Evolutionary conservation across 30 jellyfish, hydroid and myxozoan genomes (phyloP).

Genomic region (Cassiopea xamachana): DNA sequence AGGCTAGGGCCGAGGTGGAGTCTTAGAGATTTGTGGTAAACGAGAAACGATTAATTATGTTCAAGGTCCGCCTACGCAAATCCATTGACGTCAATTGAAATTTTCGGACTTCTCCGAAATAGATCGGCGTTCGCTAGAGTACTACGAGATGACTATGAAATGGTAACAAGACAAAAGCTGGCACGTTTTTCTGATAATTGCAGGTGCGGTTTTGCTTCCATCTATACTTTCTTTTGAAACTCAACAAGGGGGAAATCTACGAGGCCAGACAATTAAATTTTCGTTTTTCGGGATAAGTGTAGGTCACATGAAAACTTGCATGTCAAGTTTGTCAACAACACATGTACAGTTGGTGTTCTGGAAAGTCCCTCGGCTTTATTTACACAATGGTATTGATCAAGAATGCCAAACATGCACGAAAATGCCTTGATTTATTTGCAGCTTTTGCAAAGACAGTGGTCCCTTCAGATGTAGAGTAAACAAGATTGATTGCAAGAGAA

Average conservation of each 20-base stretch:
- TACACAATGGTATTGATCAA: too few relatives aligned
- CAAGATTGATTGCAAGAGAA: too few relatives aligned
- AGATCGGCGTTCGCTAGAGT: background rate
- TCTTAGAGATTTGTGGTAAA: background rate
- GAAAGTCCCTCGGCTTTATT: background rate
- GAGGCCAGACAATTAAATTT: background rate
- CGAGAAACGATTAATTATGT: background rate
- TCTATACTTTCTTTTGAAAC: background rate
- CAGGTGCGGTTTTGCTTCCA: background rate
- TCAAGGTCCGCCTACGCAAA: constrained; percentile 3
- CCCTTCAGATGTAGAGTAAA: too few relatives aligned
- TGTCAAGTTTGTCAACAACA: background rate
- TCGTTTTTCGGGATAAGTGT: background rate
- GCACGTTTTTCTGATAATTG: background rate
- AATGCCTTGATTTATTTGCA: background rate
- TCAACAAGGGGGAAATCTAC: background rate
- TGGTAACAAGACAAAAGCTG: background rate
- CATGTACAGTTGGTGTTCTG: background rate
- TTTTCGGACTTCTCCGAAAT: constrained; percentile 8
- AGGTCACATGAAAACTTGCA: background rate
- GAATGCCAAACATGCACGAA: background rate
- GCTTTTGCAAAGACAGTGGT: background rate
- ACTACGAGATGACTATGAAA: background rate
- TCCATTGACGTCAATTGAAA: constrained; percentile 11
- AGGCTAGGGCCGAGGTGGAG: background rate